phyloP scores from a whole-genome alignment of 1,140 invertebrate genomes.

The Zaprionus capensis region DNA sequence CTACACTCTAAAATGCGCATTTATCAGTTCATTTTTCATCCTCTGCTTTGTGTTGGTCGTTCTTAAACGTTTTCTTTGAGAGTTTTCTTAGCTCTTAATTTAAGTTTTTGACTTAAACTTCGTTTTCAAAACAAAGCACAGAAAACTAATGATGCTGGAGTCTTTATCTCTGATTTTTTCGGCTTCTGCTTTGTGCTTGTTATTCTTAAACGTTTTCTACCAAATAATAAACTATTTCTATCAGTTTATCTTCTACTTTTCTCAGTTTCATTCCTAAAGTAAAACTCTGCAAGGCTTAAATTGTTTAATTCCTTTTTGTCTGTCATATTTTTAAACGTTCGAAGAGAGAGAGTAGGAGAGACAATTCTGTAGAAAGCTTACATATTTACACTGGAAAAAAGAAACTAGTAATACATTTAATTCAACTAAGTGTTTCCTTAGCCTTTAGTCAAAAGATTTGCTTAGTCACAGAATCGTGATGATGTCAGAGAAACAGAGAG shows the following conservation, averaged over 20 bases:
- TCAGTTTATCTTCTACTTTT: background rate
- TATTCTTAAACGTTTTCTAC: background rate
- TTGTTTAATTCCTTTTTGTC: background rate
- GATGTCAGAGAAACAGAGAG: background rate
- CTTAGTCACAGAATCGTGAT: conserved; percentile 5
- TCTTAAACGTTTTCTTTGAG: background rate
- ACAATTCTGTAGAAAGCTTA: background rate
- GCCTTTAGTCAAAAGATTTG: background rate
- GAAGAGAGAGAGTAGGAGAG: background rate
- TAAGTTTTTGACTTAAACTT: no score
- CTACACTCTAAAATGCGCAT: no score
- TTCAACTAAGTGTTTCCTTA: background rate
- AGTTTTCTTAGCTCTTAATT: no score
- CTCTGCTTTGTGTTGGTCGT: background rate
- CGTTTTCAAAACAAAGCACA: no score
- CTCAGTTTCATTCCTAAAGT: background rate
- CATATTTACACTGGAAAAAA: background rate
- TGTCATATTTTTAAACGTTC: background rate
- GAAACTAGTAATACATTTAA: background rate
- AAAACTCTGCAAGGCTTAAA: background rate
- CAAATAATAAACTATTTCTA: background rate
- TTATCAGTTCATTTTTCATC: background rate
- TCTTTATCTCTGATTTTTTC: no score
- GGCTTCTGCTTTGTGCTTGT: no score
- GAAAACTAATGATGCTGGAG: no score